Evolutionary conservation across 2,797 vertebrate species (phyloP).

Genomic region (Eospalax fontanierii): DNA sequence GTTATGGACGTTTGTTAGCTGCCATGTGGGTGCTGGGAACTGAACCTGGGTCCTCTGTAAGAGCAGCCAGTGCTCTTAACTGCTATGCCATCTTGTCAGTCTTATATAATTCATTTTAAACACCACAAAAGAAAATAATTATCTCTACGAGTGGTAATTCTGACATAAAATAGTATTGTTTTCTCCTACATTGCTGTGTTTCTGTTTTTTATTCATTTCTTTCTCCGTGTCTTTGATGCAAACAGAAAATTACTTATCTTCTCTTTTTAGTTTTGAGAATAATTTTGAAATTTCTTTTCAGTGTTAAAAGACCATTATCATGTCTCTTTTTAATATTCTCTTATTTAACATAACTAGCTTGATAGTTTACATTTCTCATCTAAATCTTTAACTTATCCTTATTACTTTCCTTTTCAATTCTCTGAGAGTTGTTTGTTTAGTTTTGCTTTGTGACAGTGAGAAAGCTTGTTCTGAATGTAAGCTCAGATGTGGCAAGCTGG

Average conservation of each 20-base stretch:
- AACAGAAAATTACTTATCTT: conserved; percentile 19
- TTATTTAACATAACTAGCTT: not conserved
- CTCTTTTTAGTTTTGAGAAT: conserved; percentile 32
- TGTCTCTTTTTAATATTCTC: conserved; percentile 41
- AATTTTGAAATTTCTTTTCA: conserved; percentile 6
- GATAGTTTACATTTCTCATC: conserved; percentile 16
- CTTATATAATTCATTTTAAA: conserved; percentile 8
- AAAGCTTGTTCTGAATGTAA: not conserved
- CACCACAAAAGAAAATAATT: not conserved
- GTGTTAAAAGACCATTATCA: not conserved
- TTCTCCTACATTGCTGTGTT: not conserved
- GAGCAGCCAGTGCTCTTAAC: too few relatives aligned
- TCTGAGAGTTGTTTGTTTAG: conserved; percentile 22
- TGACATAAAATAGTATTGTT: not conserved
- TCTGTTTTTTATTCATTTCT: conserved; percentile 14
- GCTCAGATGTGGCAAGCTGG: not conserved
- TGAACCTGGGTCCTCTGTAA: too few relatives aligned
- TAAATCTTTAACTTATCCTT: not conserved
- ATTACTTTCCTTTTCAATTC: conserved; percentile 20
- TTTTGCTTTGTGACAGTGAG: not conserved
- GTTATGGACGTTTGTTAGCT: too few relatives aligned
- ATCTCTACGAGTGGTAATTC: not conserved
- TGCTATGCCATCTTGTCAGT: too few relatives aligned
- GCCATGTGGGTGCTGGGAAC: too few relatives aligned
- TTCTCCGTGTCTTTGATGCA: not conserved